A percentile compares a stretch with the other conserved stretches of the same genome.
These are phyloP conservation scores for Drosophila nigrodunni DNA, from an alignment of 1,140 invertebrate genomes.

Conservation along the genomic window DNA sequence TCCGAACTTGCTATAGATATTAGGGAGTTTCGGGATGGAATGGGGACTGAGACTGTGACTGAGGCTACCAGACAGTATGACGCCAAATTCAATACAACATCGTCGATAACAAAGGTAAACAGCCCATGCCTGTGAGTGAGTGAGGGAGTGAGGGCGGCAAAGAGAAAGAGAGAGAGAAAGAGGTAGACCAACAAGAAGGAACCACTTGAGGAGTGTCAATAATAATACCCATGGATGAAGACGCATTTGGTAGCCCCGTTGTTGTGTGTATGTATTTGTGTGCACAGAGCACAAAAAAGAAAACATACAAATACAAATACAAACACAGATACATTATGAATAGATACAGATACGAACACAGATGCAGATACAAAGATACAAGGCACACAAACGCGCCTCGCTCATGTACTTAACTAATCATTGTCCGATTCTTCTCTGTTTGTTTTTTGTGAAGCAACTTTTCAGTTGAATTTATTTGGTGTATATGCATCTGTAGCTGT, in stretches of 20 bases:
- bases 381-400: constrained; percentile 32
- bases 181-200: constrained; percentile 20
- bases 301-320: constrained; percentile 42
- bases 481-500: constrained; percentile 26
- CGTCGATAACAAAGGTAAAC: constrained; percentile 80
- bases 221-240: constrained; percentile 61
- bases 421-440: constrained; percentile 72
- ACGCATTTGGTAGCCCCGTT: constrained; percentile 51
- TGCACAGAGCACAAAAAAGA: constrained; percentile 35
- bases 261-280: constrained; percentile 23
- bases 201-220: constrained; percentile 61
- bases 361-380: constrained; percentile 30
- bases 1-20: constrained; percentile 42
- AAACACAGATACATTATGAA: constrained; percentile 41
- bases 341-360: constrained; percentile 61
- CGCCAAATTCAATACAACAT: constrained; percentile 77
- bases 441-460: constrained; percentile 65
- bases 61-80: constrained; percentile 79
- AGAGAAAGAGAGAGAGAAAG: background rate
- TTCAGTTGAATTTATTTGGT: constrained; percentile 73
- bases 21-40: constrained; percentile 13
- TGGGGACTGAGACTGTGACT: constrained; percentile 44
- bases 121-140: constrained; percentile 28
- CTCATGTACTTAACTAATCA: constrained; percentile 71
- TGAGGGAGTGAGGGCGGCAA: background rate